Conservation (phyloP, 2,888 invertebrate species). For the Stomorhina lunata region DNA sequence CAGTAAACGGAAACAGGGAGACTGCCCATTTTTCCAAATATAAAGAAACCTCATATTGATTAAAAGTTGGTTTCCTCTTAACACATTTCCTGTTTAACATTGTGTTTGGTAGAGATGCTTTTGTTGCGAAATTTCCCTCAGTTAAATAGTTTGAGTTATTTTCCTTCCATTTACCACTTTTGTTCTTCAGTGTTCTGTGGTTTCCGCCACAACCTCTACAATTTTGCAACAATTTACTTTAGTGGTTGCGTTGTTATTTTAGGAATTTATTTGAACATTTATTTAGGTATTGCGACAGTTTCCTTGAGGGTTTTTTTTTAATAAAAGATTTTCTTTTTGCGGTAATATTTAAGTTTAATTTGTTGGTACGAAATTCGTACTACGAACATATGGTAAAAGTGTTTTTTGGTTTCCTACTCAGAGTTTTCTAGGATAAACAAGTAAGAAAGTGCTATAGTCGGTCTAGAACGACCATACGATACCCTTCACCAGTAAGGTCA, state of each 20-base stretch:
- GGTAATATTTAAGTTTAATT: not conserved
- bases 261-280: not conserved
- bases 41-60: not conserved
- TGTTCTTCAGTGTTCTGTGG: conserved; percentile 6
- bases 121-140: not conserved
- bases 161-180: not conserved
- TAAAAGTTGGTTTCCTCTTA: not conserved
- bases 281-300: not conserved
- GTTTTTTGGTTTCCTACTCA: no score
- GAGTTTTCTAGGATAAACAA: no score
- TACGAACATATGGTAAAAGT: no score
- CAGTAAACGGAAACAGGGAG: no score
- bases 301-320: not conserved
- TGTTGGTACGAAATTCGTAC: no score
- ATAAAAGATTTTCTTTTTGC: no score
- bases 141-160: not conserved
- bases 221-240: not conserved
- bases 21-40: not conserved
- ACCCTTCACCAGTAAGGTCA: no score
- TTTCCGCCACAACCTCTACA: not conserved
- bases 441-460: no score
- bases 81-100: not conserved
- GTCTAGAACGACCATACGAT: no score
- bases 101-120: not conserved
- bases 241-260: not conserved